Conservation (phyloP, 2,113 vertebrate species). For the Syrmaticus mikado region DNA sequence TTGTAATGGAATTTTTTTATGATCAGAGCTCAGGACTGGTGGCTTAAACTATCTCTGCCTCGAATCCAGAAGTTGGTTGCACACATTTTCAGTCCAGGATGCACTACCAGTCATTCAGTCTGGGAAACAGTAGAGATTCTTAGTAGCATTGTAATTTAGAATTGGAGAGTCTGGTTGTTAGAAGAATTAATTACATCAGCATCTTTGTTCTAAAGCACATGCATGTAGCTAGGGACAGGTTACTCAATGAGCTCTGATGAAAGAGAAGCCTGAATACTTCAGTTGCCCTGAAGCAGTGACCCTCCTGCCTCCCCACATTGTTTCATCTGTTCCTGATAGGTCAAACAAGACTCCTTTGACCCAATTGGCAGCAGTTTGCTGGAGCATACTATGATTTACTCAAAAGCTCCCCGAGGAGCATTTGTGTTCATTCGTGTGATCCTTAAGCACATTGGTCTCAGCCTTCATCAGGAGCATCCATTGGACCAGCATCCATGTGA, state of each 20-base stretch:
- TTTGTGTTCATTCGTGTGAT: neutral
- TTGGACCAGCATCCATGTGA: neutral
- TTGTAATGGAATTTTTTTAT: neutral
- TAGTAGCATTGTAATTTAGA: neutral
- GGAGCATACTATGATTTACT: neutral
- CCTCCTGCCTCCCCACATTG: accelerated
- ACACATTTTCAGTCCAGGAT: neutral
- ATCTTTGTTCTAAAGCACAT: neutral
- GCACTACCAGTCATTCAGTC: neutral
- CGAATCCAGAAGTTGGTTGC: neutral
- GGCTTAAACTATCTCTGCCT: neutral
- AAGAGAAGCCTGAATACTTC: neutral
- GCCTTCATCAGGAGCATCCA: neutral
- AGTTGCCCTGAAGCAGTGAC: neutral
- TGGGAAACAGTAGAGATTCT: neutral
- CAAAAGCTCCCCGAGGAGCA: neutral
- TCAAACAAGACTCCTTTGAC: neutral
- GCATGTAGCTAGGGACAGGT: neutral
- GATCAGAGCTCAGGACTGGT: neutral
- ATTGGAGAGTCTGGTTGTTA: neutral
- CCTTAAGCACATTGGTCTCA: accelerated
- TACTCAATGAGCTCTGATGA: neutral
- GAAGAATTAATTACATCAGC: neutral
- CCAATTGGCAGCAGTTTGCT: neutral
- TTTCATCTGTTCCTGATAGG: neutral